Base-by-base conservation (phyloP, 2,113 vertebrate genomes). In the Pterophyllum scalare region DNA sequence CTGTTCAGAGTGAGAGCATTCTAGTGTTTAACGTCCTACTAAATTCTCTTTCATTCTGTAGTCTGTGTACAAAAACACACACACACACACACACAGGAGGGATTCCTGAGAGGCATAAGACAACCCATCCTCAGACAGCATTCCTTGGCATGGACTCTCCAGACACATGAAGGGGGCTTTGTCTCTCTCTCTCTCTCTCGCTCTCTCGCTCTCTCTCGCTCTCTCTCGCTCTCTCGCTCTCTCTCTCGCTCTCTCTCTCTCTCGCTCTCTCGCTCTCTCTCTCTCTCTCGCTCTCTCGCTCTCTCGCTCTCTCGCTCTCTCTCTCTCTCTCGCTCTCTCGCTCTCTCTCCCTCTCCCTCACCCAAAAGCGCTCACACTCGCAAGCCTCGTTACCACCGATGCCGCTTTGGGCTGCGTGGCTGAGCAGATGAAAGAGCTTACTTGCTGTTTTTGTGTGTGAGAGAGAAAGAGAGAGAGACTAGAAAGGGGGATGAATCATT, bases 101-200 rank as follows among this genome's bases (percentile, higher is more conserved):
- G 86, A 93, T 94, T 94, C 89, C 87, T 87, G 83, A 79, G 80
- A 84, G 88, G 90, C 86, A 77, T 85, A 88, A 92, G 77, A 93
- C 86, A 70, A 91, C 91, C 91, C 89, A 75, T 92, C 87, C 87
- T 91, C 89, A 85, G 88, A 91, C 88, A 86, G 89, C 89, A 95
- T 95, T 95, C 92, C 92, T 94, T 92, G 91, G 92, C 90, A 91
- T 88, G 64, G n/a, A 49, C 81, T 92, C 89, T 90, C 77, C 91
- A 90, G 91, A 92, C 83, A 82, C 85, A 94, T 94, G 92, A 95
- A 95, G 91, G 92, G 77, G 26, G 91, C 94, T 95, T 95, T 95
- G 94, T 95, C 74, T 57, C 64, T 65, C 56, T 72, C 82, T 60
- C 67, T 60, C 62, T 56, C 65, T 70, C 31, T 6, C 49, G 56